Conservation (phyloP, 2,797 vertebrate genomes). For the Potorous gilbertii region DNA sequence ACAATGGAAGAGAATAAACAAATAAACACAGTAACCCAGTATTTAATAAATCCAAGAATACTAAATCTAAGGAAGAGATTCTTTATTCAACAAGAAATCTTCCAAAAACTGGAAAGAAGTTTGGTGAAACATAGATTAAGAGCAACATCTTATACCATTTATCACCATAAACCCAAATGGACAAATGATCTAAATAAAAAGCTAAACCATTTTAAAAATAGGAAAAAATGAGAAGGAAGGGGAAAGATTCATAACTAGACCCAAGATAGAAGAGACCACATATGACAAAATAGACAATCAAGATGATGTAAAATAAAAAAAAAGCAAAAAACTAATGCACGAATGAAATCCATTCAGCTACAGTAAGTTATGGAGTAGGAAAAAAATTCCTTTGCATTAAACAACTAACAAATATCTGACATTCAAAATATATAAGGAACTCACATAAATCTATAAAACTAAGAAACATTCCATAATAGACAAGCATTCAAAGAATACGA, state of each 20-base stretch:
- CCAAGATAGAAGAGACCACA: not conserved
- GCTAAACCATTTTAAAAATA: not conserved
- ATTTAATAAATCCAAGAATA: not conserved
- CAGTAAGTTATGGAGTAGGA: not conserved
- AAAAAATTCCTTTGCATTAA: not conserved
- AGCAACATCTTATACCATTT: not conserved
- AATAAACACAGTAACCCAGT: not conserved
- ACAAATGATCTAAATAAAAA: not conserved
- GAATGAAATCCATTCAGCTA: not conserved
- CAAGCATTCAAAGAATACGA: not conserved
- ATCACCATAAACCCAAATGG: not conserved
- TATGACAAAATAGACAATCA: not conserved
- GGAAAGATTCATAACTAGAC: not conserved
- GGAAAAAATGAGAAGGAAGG: not conserved
- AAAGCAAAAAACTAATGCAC: not conserved
- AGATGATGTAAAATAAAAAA: not conserved
- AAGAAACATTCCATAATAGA: not conserved
- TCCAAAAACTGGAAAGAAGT: not conserved
- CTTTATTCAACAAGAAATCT: not conserved
- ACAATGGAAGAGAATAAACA: not conserved
- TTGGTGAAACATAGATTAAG: not conserved
- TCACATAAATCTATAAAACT: not conserved
- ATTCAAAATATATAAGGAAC: not conserved
- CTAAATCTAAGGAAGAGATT: not conserved
- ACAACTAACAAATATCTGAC: not conserved